Evolutionary conservation across 2,888 invertebrate species (phyloP), one percentile per base, ranked within the genome.

Genomic region (Ceratothoa steindachneri): DNA sequence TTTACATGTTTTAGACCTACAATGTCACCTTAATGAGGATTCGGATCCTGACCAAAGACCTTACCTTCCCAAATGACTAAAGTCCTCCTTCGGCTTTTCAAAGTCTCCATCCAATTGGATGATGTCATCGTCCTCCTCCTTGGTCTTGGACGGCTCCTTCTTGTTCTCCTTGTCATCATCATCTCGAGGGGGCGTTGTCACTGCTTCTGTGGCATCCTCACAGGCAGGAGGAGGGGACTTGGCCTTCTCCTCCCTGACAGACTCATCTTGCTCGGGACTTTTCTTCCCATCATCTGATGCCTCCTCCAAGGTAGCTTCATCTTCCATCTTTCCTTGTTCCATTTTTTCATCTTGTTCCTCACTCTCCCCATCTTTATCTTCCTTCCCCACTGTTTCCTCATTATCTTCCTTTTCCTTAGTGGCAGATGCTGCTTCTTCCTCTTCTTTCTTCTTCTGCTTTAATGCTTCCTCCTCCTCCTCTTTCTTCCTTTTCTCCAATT

Each of bases 261-360:
- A n/a, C n/a, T n/a, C n/a, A 65, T 80, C 77, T 69, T 80, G 81
- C 69, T 81, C 81, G 67, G 69, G 22, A 19, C 53, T 67, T 15
- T 52, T 67, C 55, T 83, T 82, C 12, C 81, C 81, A 52, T 82
- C 82, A 15, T 81, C 67, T 65, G 77, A 80, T 67, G 75, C 81
- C 2, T 24, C 71, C 70, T 73, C 73, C 2, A 52, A 66, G 5
- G 24, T 28, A 12, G 28, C 67, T 15, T 53, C 74, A 3, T 83
- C 82, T 81, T 87, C 88, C 67, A 87, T 87, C 19, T 87, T 85
- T 75, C 87, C 84, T 81, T 86, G 87, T 75, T 88, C 87, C 82
- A 87, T 88, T 67, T 87, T 86, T n/a, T 87, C 85, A 75, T 87
- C 82, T 71, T 85, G 84, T 82, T 86, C 85, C 69, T 81, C 79